Conservation (phyloP, 2,113 vertebrate species). For the Thamnaconus septentrionalis region DNA sequence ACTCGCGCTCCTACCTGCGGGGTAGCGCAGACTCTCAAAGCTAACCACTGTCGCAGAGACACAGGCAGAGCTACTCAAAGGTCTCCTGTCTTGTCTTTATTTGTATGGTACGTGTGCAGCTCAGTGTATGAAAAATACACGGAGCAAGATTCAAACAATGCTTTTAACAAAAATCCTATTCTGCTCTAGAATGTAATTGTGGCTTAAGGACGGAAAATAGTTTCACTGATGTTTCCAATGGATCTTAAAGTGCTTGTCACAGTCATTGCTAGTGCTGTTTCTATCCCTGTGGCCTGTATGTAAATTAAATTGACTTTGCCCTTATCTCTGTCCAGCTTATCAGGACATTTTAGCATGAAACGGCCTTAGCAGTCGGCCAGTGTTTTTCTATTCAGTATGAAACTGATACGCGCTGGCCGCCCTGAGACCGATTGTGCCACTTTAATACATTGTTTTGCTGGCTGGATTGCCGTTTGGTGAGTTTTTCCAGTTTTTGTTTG, state of each 20-base stretch:
- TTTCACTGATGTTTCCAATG: too few relatives aligned
- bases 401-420: not conserved
- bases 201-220: too few relatives aligned
- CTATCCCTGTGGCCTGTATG: slow-evolving; percentile 2
- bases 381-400: not conserved
- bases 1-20: slow-evolving; percentile 44
- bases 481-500: slow-evolving; percentile 75
- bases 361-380: not conserved
- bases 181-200: too few relatives aligned
- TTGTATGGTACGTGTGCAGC: not conserved
- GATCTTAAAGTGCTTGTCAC: not conserved
- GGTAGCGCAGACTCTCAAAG: slow-evolving; percentile 9
- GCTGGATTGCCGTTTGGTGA: slow-evolving; percentile 69
- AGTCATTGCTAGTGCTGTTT: not conserved
- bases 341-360: slow-evolving; percentile 24
- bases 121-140: too few relatives aligned
- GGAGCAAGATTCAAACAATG: too few relatives aligned
- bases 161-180: too few relatives aligned
- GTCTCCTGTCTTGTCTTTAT: not conserved
- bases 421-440: slow-evolving; percentile 14
- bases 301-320: slow-evolving; percentile 35
- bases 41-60: not conserved
- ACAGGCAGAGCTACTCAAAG: not conserved
- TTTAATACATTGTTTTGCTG: slow-evolving; percentile 47
- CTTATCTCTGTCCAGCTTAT: slow-evolving; percentile 25